Evolutionary conservation across 2,888 invertebrate genomes (phyloP), one percentile per base, ranked within the genome.

Genomic region (Erannis defoliaria): DNA sequence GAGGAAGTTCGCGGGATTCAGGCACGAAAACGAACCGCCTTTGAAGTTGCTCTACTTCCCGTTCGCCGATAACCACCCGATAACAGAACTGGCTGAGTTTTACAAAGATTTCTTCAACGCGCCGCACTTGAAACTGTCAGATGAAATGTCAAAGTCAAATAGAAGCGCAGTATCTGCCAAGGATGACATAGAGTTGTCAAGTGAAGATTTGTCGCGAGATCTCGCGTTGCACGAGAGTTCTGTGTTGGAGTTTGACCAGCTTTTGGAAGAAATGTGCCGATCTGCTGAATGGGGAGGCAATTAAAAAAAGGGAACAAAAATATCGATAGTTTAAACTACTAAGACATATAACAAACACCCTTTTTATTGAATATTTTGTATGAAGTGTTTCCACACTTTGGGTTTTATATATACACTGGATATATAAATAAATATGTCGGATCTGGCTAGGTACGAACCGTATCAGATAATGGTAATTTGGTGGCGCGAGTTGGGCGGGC

Each of bases 71-170:
- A 90, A 94, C 45, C 96, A 95, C 77, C 94, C 95, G 0, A 95
- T 96, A 76, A 94, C 94, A 60, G 97, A 97, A 81, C 89, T 97
- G 67, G 96, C 96, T 0, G 94, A 95, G 72, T 97, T 97, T 86
- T 97, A 96, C 83, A 94, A 96, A 46, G 96, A 97, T 69, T 97
- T 97, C 84, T 96, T 97, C 82, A 95, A 95, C 70, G 97, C 97
- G 2, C 93, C 93, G 2, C 85, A 90, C 73, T 77, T 92, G 62
- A 90, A 90, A 49, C 67, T 91, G 6, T 82, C 82, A 0, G 88
- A 88, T 3, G 84, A 86, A 26, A 45, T 76, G 35, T 73, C 64
- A 18, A 53, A 29, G 58, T 76, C 73, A 2, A 73, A 67, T 1
- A 78, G 77, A 48, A 80, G 77, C 50, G 73, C 78, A 0, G 85